Evolutionary conservation across 1,140 invertebrate genomes (phyloP).

Genomic region (Drosophila biarmipes): DNA sequence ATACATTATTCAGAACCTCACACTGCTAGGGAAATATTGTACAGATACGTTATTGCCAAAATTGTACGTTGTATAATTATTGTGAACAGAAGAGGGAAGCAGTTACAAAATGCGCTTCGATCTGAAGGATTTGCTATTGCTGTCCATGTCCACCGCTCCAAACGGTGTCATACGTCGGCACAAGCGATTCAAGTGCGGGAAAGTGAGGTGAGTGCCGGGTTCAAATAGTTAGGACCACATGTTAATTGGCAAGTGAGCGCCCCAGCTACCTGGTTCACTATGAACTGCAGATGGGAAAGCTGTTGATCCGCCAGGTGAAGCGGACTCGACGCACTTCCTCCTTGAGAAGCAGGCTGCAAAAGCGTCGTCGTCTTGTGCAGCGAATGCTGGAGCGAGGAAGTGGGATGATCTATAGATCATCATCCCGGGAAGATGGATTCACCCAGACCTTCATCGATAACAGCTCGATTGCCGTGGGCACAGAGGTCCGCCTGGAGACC

Average conservation of each 20-base stretch:
- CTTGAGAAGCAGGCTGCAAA: neutral
- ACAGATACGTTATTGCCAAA: conserved; percentile 14
- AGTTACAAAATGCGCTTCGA: conserved; percentile 43
- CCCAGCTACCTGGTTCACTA: conserved; percentile 46
- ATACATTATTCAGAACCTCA: neutral
- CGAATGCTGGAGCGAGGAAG: neutral
- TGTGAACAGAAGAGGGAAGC: neutral
- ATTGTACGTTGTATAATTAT: conserved; percentile 26
- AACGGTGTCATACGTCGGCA: neutral
- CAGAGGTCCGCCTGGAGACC: neutral
- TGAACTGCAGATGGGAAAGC: conserved; percentile 13
- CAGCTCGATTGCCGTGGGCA: conserved; percentile 1
- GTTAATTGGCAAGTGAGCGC: neutral
- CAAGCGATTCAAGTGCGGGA: conserved; percentile 24
- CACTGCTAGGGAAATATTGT: neutral
- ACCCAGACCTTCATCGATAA: neutral
- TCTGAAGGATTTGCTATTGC: conserved; percentile 39
- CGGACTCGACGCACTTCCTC: neutral
- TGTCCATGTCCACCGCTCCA: conserved; percentile 15
- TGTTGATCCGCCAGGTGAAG: conserved; percentile 28
- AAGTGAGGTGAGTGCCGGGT: conserved; percentile 25
- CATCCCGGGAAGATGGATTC: neutral
- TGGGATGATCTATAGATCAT: neutral
- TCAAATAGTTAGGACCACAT: too few species aligned
- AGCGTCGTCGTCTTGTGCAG: neutral